Evolutionary conservation across 2,113 vertebrate genomes (phyloP), one percentile per base, ranked within the genome.

Genomic region (Saccopteryx leptura): DNA sequence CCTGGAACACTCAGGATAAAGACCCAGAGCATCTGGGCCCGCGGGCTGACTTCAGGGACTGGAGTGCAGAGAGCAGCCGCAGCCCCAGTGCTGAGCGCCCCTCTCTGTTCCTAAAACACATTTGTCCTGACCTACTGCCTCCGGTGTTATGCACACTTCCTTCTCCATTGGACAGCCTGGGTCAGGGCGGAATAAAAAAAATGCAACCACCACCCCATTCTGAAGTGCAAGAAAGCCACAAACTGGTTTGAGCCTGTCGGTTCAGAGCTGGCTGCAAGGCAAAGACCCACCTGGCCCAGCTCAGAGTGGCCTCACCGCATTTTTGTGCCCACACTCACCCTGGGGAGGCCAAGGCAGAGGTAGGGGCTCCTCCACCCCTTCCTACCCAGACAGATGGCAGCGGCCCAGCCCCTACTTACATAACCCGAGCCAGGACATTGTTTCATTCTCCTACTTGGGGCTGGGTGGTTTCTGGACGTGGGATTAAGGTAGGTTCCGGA

Each of bases 221-320:
- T 88, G 89, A 78, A 79, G 61, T 10, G 1, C 19, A 54, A 48
- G 26, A 71, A 78, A 95, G 48, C 91, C 61, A 66, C 85, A 88
- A 50, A 95, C 96, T 46, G 82, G 96, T 96, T 89, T 78, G 82
- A 89, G 90, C 97, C 48, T 88, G 97, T 93, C 10, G 1, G 69
- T 65, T 76, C 76, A 31, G 66, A 52, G n/a, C 66, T 76, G 33
- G 52, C 71, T 93, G 26, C 76, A 83, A 93, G 66, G 81, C 93
- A 80, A n/a, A 90, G 94, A 56, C 28, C 54, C 24, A 48, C 18
- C 24, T 10, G 21, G 74, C 39, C 91, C 31, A 60, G 60, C 71
- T 74, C 21, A 7, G 31, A 88, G 93, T 15, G 9, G 68, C 68
- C 52, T 82, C n/a, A 54, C 96, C 13, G 8, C 96, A 96, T 97